These are phyloP conservation scores for Chlorops oryzae DNA, from an alignment of 1,140 invertebrate genomes.

Conservation along the genomic window DNA sequence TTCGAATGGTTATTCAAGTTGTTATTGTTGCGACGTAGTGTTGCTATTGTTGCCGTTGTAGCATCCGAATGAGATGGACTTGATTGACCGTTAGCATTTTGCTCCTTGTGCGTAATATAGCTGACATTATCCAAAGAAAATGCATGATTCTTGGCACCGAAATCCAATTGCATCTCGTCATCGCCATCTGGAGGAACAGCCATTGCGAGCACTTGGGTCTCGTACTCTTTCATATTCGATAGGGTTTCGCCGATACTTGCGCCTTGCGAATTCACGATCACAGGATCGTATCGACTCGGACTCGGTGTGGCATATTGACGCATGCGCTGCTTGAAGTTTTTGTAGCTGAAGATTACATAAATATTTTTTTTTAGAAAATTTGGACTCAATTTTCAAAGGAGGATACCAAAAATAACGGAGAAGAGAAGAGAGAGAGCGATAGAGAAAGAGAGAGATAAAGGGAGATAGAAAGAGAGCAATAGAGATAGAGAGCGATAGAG, in stretches of 20 bases:
- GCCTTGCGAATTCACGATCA: slow-evolving; percentile 60
- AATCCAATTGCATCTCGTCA: slow-evolving; percentile 77
- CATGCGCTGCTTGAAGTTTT: slow-evolving; percentile 72
- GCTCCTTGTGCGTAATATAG: slow-evolving; percentile 73
- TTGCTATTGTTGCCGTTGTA: slow-evolving; percentile 66
- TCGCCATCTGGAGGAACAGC: slow-evolving; percentile 75
- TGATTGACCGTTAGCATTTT: slow-evolving; percentile 60
- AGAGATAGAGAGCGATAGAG: no score
- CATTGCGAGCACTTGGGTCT: slow-evolving; percentile 85
- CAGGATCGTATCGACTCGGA: slow-evolving; percentile 65
- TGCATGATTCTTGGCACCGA: slow-evolving; percentile 78
- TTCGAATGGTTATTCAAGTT: slow-evolving; percentile 36
- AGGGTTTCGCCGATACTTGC: slow-evolving; percentile 43
- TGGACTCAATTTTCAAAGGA: not conserved
- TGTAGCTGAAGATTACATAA: slow-evolving; percentile 64
- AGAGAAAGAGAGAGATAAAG: no score
- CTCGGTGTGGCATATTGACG: slow-evolving; percentile 63
- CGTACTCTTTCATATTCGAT: slow-evolving; percentile 67
- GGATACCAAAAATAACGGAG: slow-evolving; percentile 9
- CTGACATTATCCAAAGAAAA: slow-evolving; percentile 80
- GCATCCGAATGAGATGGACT: slow-evolving; percentile 76
- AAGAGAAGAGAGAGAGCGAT: not conserved
- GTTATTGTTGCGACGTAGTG: slow-evolving; percentile 52
- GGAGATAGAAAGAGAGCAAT: no score
- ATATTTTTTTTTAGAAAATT: not conserved